These are phyloP conservation scores for Cottus gobio DNA, from an alignment of 2,113 vertebrate genomes.

Conservation along the genomic window DNA sequence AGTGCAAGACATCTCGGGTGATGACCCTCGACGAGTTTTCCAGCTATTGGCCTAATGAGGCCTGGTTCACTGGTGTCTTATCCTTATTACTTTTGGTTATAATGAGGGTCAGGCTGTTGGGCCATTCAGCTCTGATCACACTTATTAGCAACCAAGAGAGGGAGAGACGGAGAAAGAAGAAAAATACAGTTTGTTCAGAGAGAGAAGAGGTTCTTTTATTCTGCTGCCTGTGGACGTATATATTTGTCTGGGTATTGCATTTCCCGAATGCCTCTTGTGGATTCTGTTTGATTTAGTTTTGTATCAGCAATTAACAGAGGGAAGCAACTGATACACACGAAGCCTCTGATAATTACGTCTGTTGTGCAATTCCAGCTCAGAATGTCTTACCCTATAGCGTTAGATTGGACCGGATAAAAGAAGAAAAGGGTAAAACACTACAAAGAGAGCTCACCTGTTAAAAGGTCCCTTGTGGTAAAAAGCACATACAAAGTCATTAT, in stretches of 20 bases:
- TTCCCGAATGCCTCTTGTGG: constrained; percentile 21
- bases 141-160: constrained; percentile 67
- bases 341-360: constrained; percentile 25
- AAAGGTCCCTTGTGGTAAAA: constrained; percentile 47
- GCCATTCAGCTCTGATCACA: constrained; percentile 75
- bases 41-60: constrained; percentile 73
- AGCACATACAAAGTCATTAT: constrained; percentile 49
- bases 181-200: constrained; percentile 26
- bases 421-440: constrained; percentile 17
- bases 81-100: constrained; percentile 73
- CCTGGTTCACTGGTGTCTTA: constrained; percentile 65
- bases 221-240: neutral
- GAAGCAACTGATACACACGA: constrained; percentile 28
- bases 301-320: constrained; percentile 53
- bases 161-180: constrained; percentile 29
- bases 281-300: constrained; percentile 55
- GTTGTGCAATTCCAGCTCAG: constrained; percentile 25
- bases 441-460: constrained; percentile 15
- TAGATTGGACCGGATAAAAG: neutral
- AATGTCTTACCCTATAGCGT: constrained; percentile 9
- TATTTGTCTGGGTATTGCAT: constrained; percentile 25
- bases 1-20: constrained; percentile 53
- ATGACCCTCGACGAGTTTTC: constrained; percentile 59
- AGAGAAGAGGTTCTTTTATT: neutral
- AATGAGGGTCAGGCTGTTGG: constrained; percentile 77